Evolutionary conservation across 1,140 invertebrate species (phyloP), one percentile per base, ranked within the genome.

Genomic region (Zaprionus kolodkinae): DNA sequence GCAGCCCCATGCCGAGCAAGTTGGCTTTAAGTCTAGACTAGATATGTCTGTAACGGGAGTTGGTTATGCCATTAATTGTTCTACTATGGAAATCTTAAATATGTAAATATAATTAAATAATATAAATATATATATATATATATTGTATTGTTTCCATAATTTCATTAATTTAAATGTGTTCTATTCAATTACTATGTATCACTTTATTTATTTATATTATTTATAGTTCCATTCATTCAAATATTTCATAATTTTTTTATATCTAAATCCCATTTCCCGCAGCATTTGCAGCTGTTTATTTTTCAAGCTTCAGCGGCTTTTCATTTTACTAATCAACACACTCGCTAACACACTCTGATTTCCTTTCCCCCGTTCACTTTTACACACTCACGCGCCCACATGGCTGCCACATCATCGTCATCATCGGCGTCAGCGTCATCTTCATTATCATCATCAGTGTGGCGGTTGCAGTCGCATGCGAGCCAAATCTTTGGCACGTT

Each of bases 401-500:
- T 54, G 30, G 60, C 15, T 66, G 52, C 63, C 45, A 50, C 36
- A 52, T n/a, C 60, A 33, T 38, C 65, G 50, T 74, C 54, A 71
- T 33, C 61, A 36, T 62, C 54, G 56, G 55, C 69, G 52, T 52
- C 57, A 40, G 17, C 5, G 35, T 59, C 30, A 68, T 68, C 64
- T 56, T 56, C 40, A 56, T 36, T 56, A 27, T 70, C 61, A 50
- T 64, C 55, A 50, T 40, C 71, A 45, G 66, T 57, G 50, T 64
- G 48, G 60, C 67, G 36, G 45, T 64, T 65, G 50, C 74, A 69
- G 59, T 67, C 61, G 52, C 66, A 81, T 70, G 52, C 55, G 78
- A 54, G 50, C n/a, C 79, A 70, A 72, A 76, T 87, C 84, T 89
- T 85, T 81, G 78, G 76, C 85, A 89, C 85, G 85, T 89, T 89